Evolutionary conservation across 2,113 vertebrate genomes (phyloP).

Genomic region (Rattus norvegicus): DNA sequence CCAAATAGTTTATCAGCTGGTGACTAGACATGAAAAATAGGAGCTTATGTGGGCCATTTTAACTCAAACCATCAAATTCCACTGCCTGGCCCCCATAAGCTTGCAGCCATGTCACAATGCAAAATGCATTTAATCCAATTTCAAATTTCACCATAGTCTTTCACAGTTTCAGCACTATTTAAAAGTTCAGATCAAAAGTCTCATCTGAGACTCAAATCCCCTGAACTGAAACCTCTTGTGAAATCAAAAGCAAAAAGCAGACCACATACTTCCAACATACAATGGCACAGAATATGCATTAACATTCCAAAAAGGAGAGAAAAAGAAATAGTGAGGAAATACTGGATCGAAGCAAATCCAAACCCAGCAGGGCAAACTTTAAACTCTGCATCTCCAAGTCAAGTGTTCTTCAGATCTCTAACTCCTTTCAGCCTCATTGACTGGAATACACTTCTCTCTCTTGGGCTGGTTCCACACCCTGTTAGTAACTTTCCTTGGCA

Average conservation of each 20-base stretch:
- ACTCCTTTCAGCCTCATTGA: not conserved
- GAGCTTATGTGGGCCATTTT: not conserved
- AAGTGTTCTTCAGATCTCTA: not conserved
- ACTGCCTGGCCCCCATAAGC: not conserved
- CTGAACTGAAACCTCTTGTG: not conserved
- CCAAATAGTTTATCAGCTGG: not conserved
- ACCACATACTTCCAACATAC: not conserved
- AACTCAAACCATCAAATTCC: not conserved
- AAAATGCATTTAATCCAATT: not conserved
- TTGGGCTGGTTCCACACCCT: not conserved
- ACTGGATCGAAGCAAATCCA: not conserved
- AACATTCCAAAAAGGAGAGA: not conserved
- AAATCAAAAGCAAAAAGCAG: not conserved
- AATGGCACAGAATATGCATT: not conserved
- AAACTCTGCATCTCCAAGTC: not conserved
- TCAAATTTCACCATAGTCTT: not conserved
- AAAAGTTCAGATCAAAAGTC: not conserved
- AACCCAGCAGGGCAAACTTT: not conserved
- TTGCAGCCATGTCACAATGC: not conserved
- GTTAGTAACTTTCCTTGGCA: not conserved
- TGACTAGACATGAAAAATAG: not conserved
- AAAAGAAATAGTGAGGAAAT: not conserved
- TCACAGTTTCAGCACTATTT: not conserved
- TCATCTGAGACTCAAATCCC: not conserved
- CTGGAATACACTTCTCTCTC: not conserved